Evolutionary conservation across 1,140 invertebrate species (phyloP), one percentile per base, ranked within the genome.

Genomic region (Drosophila varians): DNA sequence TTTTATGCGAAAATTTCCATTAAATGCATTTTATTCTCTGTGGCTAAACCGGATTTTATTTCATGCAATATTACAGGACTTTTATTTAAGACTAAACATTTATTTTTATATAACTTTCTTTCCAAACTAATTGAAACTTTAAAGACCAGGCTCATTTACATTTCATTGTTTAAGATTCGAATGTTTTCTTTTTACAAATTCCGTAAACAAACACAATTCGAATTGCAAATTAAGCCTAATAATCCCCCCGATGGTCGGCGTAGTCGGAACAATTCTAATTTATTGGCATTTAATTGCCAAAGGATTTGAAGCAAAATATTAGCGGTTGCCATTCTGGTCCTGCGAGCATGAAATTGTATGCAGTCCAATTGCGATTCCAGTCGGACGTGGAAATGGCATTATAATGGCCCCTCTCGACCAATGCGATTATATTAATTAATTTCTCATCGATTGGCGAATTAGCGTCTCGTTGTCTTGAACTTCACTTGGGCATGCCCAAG

Each of bases 351-450:
- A 84, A 84, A 86, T 86, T 80, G 64, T 66, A 53, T 68, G 55
- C 26, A 66, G 45, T 53, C 43, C 21, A 60, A 64, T 46, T 45
- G 21, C 42, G 56, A 52, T 45, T 40, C 57, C 53, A 42, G 14
- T 38, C 43, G 19, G 46, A 52, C 48, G 26, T n/a, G n/a, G n/a
- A n/a, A 28, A 38, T 55, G 52, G 52, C 21, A 62, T 56, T 74
- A 75, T 61, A 69, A 56, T 56, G 43, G 48, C 52, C 53, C 51
- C 36, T 42, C 26, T 42, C 26, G 25, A 40, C 53, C 51, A 62
- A 66, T 56, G 68, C 55, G 82, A 74, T 87, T 86, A 80, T 76
- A 79, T 80, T 86, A 76, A 87, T 86, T 86, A 87, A 86, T 87
- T 86, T 76, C 38, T 58, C 62, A 74, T 87, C 55, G 80, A 87